Conservation (phyloP, 1,140 invertebrate genomes). For the Cryptotermes secundus region DNA sequence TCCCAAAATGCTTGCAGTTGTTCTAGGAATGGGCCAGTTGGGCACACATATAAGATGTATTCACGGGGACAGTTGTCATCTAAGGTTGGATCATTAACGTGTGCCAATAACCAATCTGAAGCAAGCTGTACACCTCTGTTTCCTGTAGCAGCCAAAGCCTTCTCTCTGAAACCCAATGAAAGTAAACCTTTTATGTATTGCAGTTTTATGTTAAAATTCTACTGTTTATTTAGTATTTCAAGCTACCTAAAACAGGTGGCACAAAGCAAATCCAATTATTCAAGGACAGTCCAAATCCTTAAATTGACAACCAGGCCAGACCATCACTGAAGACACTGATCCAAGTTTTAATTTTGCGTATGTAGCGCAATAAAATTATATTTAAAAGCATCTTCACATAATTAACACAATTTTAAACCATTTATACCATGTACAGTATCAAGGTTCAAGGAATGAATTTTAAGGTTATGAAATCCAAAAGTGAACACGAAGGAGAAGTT, state of each 20-base stretch:
- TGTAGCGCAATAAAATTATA: too few relatives aligned
- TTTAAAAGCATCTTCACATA: too few relatives aligned
- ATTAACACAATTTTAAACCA: too few relatives aligned
- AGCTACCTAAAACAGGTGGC: too few relatives aligned
- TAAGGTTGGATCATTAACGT: conserved; percentile 78
- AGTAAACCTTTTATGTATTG: background rate
- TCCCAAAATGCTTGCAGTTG: conserved; percentile 77
- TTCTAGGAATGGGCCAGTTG: conserved; percentile 69
- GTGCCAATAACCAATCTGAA: conserved; percentile 85
- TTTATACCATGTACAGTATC: too few relatives aligned
- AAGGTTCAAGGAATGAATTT: background rate
- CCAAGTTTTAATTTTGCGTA: too few relatives aligned
- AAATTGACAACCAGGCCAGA: too few relatives aligned
- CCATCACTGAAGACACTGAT: too few relatives aligned
- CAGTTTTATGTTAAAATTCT: background rate
- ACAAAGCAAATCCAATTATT: too few relatives aligned
- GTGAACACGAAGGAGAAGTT: background rate
- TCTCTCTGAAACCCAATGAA: conserved; percentile 61
- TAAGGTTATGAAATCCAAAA: background rate
- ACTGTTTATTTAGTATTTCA: background rate
- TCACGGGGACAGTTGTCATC: conserved; percentile 74
- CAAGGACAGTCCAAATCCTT: too few relatives aligned
- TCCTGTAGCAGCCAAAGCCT: conserved; percentile 86
- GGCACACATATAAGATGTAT: conserved; percentile 84
- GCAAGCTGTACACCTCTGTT: conserved; percentile 82